Percentiles rank a stretch among this genome's conserved stretches.
Conservation (phyloP, 30 jellyfish, hydroid and myxozoan genomes). For the Morbakka virulenta region DNA sequence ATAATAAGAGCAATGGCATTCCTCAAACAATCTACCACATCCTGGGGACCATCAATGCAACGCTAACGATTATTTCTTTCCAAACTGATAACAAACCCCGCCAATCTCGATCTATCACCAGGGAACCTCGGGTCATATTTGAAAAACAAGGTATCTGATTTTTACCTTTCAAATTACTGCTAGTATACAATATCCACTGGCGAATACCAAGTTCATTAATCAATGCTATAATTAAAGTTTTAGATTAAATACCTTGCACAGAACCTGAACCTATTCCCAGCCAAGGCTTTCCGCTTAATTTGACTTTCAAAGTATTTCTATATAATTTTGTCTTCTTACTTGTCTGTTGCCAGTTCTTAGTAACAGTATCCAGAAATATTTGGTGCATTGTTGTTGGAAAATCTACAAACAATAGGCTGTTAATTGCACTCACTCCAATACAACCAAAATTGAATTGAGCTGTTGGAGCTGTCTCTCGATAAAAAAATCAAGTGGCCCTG, state of each 20-base stretch:
- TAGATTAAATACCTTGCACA: neutral
- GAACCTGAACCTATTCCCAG: constrained; percentile 10
- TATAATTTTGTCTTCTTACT: constrained; percentile 19
- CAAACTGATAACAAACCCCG: constrained; percentile 61
- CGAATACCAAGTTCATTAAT: constrained; percentile 45
- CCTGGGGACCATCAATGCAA: constrained; percentile 58
- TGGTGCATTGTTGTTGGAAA: constrained; percentile 34
- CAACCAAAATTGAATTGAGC: constrained; percentile 18
- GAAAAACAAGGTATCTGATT: constrained; percentile 49
- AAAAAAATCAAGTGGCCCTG: constrained; percentile 47
- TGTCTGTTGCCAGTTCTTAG: constrained; percentile 49
- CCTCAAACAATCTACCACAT: constrained; percentile 31
- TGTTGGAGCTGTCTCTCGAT: constrained; percentile 21
- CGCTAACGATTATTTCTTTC: constrained; percentile 72
- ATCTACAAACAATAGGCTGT: constrained; percentile 33
- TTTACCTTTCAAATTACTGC: too few relatives aligned
- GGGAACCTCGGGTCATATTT: constrained; percentile 47
- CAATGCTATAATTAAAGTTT: constrained; percentile 33
- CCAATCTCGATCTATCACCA: constrained; percentile 18
- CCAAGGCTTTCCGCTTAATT: constrained; percentile 78
- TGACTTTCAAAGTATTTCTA: too few relatives aligned
- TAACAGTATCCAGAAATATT: constrained; percentile 23
- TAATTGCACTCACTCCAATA: constrained; percentile 45
- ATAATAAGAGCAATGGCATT: constrained; percentile 36
- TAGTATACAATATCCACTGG: too few relatives aligned